phyloP scores from a whole-genome alignment of 2,888 invertebrate genomes.

The Xanthia icteritia region DNA sequence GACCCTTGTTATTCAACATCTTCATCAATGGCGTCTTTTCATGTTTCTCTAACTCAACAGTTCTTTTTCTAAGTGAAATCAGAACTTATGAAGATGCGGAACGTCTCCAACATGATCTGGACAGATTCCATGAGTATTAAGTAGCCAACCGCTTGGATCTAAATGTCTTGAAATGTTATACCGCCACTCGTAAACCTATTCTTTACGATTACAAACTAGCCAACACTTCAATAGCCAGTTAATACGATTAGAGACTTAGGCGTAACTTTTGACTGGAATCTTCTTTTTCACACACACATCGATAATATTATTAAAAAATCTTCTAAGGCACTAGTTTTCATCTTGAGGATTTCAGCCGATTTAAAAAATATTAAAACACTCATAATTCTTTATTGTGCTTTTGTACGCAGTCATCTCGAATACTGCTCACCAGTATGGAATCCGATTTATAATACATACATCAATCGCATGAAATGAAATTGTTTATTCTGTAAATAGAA shows the following conservation, averaged over 20 bases:
- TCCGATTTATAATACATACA: no score
- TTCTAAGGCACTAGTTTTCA: no score
- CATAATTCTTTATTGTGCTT: no score
- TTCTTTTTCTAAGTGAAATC: slow-evolving; percentile 1
- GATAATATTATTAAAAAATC: neutral
- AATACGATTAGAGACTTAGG: no score
- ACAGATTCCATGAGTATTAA: neutral
- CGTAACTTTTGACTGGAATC: neutral
- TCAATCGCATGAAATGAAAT: no score
- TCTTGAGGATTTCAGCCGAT: no score
- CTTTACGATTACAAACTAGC: neutral
- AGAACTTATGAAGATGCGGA: neutral
- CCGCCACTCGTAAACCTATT: neutral
- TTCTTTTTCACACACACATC: neutral
- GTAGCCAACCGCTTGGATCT: neutral
- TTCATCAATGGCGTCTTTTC: slow-evolving; percentile 13
- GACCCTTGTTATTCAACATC: slow-evolving; percentile 4
- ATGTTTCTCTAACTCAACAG: slow-evolving; percentile 20
- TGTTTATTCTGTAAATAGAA: no score
- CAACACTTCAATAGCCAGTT: neutral
- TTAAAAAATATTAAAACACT: no score
- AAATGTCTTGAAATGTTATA: slow-evolving; percentile 19
- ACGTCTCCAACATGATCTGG: neutral
- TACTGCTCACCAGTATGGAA: no score
- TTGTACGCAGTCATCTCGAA: no score